Evolutionary conservation across 2,113 vertebrate species (phyloP).

Genomic region (Solenodon paradoxus): DNA sequence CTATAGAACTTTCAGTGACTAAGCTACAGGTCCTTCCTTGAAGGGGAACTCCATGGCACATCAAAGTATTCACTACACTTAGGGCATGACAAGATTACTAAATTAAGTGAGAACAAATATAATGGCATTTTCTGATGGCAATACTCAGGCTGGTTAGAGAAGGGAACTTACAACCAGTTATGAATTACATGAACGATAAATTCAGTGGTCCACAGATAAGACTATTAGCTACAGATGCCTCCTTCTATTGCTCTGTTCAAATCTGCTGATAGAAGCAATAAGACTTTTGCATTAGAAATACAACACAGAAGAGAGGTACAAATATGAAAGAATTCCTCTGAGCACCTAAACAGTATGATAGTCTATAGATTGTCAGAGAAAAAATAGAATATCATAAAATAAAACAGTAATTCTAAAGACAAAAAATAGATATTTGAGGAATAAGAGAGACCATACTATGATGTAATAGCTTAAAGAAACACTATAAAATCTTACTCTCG

Average conservation of each 20-base stretch:
- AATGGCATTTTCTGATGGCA: neutral
- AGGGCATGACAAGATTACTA: neutral
- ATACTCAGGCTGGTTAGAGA: neutral
- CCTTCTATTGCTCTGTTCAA: neutral
- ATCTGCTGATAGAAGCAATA: neutral
- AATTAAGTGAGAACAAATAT: neutral
- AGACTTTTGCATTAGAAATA: neutral
- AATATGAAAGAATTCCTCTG: neutral
- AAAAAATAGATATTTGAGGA: neutral
- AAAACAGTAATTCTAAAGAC: neutral
- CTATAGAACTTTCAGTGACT: neutral
- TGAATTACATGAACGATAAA: neutral
- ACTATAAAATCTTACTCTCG: neutral
- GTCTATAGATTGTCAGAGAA: neutral
- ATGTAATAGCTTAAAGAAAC: neutral
- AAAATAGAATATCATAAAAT: neutral
- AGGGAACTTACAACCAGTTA: neutral
- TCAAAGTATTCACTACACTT: neutral
- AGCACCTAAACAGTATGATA: neutral
- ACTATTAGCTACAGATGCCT: neutral
- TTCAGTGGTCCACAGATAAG: neutral
- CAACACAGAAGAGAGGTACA: neutral
- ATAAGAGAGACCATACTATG: neutral
- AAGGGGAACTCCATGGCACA: fast-evolving
- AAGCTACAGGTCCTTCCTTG: neutral